A percentile compares a stretch with the other conserved stretches of the same genome.
Evolutionary conservation across 2,797 vertebrate species (phyloP).

Genomic region (Sebastes reedi): DNA sequence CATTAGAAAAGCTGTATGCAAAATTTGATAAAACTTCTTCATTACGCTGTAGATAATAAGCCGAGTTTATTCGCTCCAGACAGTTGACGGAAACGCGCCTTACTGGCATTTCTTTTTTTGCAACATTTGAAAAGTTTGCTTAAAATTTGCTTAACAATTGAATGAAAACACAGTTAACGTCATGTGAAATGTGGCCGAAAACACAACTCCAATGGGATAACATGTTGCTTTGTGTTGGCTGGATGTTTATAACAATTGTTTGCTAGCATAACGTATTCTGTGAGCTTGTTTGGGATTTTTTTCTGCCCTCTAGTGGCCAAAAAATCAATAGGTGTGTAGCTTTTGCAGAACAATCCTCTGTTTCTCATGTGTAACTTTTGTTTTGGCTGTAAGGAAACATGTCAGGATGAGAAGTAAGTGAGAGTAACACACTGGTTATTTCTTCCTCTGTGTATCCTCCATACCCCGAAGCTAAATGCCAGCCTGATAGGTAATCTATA

Average conservation of each 20-base stretch:
- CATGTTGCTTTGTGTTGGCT: background rate
- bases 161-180: too few species aligned
- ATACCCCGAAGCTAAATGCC: constrained; percentile 44
- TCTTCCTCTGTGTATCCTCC: background rate
- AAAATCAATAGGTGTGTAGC: background rate
- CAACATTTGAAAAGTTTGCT: too few species aligned
- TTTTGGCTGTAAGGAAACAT: constrained; percentile 24
- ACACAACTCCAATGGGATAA: background rate
- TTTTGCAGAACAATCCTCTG: background rate
- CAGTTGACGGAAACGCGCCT: too few species aligned
- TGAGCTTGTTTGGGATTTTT: background rate
- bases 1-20: too few species aligned
- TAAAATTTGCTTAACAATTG: too few species aligned
- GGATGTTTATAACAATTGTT: background rate
- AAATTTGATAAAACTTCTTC: too few species aligned
- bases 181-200: background rate
- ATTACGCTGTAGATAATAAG: too few species aligned
- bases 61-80: too few species aligned
- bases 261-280: background rate
- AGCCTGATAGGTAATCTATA: constrained; percentile 52
- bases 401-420: background rate
- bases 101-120: too few species aligned
- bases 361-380: background rate
- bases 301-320: constrained; percentile 3
- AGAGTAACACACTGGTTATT: background rate